Evolutionary conservation across 2,797 vertebrate genomes (phyloP).

Genomic region (Anabacerthia variegaticeps): DNA sequence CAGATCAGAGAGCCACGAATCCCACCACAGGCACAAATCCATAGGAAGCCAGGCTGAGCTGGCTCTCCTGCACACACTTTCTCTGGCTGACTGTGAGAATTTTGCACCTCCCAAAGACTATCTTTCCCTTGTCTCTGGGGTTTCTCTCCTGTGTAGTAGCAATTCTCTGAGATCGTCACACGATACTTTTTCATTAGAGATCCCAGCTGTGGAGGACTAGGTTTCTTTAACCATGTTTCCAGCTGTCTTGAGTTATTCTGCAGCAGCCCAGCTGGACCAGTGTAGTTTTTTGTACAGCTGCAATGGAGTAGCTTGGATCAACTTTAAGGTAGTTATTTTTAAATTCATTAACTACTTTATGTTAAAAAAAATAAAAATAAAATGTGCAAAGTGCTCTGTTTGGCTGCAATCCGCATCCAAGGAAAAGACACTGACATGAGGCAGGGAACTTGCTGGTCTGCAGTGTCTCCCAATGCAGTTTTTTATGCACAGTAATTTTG

Average conservation of each 20-base stretch:
- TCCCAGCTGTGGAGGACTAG: constrained; percentile 15
- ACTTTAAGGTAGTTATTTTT: not conserved
- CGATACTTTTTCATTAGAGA: not conserved
- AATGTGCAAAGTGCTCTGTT: not conserved
- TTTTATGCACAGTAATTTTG: not conserved
- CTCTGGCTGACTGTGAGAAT: constrained; percentile 34
- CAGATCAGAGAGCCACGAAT: constrained; percentile 24
- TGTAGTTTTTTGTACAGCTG: constrained; percentile 13
- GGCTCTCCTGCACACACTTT: constrained; percentile 10
- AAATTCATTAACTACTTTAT: not conserved
- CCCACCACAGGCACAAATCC: constrained; percentile 39
- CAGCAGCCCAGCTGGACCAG: constrained; percentile 25
- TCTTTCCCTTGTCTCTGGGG: constrained; percentile 16
- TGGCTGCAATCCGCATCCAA: not conserved
- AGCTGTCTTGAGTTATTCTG: constrained; percentile 25
- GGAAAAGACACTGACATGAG: not conserved
- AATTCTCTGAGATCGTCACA: not conserved
- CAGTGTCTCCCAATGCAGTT: not conserved
- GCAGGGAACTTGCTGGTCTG: accelerated
- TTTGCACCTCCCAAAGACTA: constrained; percentile 24
- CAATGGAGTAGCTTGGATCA: not conserved
- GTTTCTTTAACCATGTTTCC: constrained; percentile 3
- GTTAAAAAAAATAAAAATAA: not conserved
- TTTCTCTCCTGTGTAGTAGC: not conserved
- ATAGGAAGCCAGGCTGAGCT: not conserved